Evolutionary conservation across 2,113 vertebrate genomes (phyloP).

Genomic region (Sminthopsis crassicaudata): DNA sequence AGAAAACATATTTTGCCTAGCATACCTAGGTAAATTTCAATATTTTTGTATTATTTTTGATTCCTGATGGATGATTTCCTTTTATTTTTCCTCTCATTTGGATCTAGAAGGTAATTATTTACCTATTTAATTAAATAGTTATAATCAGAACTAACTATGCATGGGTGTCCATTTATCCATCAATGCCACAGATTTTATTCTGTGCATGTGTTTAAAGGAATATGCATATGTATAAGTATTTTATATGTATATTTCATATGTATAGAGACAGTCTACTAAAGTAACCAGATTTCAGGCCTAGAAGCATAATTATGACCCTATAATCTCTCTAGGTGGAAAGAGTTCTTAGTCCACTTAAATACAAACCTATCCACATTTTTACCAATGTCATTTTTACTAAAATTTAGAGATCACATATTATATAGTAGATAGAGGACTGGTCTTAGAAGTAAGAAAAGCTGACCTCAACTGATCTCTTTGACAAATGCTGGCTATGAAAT

Average conservation of each 20-base stretch:
- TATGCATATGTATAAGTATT: no score
- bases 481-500: neutral
- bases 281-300: neutral
- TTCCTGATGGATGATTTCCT: neutral
- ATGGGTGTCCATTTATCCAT: neutral
- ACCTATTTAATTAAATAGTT: neutral
- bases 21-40: neutral
- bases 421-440: neutral
- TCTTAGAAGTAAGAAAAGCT: neutral
- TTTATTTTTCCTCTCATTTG: constrained; percentile 17
- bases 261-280: neutral
- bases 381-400: neutral
- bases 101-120: neutral
- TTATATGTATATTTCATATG: neutral
- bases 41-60: neutral
- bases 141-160: neutral
- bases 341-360: neutral
- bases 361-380: neutral
- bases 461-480: neutral
- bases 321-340: neutral
- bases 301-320: neutral
- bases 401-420: neutral
- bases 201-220: no score
- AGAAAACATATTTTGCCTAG: neutral
- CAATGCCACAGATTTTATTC: neutral